Evolutionary conservation across 2,113 vertebrate species (phyloP), one percentile per base, ranked within the genome.

Genomic region (Barnardius zonarius): DNA sequence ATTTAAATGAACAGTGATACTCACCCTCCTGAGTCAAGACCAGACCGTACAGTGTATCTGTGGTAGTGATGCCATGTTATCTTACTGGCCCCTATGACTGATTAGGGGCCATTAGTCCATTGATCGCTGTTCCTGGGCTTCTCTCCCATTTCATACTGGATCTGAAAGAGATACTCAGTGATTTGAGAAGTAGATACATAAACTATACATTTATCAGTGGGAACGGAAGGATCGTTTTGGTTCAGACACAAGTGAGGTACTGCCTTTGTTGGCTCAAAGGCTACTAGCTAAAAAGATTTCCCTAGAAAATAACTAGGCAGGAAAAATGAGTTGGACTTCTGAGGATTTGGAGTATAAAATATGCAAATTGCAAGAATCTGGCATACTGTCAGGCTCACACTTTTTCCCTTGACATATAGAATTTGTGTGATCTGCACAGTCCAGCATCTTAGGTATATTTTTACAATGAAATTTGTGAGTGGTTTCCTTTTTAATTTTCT

Each of bases 301-400:
- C 85, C 74, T 85, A 37, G 90, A 73, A 94, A 89, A 94, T 86
- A 94, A 82, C 68, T 54, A 76, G 80, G 72, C 27, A 67, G 59
- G 88, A 80, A 81, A 94, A 97, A 81, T 73, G 54, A 84, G 49
- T 82, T 95, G 55, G 79, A 76, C 55, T 97, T 95, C 46, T 86
- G 86, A 95, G 80, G 57, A 86, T 92, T 22, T 95, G 78, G 90
- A 96, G 62, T 86, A 52, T 52, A 85, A 90, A 95, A 83, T 83
- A 83, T 85, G 52, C 41, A 95, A 83, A 96, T 96, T 90, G 54
- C 64, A 94, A 63, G 61, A 93, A 59, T 92, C 79, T 89, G 83
- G 83, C 77, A 33, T 55, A 33, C 31, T 92, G 57, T 68, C 88
- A 93, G 77, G 25, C 66, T 75, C 83, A 18, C 10, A 4, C 20